Base-by-base conservation (phyloP, 2,797 vertebrate species). In the Psittacula echo region DNA sequence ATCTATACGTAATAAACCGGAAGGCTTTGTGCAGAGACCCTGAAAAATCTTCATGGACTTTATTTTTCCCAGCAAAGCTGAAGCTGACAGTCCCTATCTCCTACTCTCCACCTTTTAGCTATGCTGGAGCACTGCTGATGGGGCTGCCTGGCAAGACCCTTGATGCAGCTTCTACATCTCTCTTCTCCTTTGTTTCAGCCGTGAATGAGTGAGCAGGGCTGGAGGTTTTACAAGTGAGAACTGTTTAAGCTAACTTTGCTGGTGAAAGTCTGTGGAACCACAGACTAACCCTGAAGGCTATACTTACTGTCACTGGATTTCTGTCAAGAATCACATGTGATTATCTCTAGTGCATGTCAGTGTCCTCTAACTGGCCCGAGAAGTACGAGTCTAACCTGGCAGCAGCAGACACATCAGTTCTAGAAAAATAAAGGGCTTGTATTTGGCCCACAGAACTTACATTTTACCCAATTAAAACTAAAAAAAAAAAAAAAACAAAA, bases 221-320 rank as follows among this genome's bases (percentile, higher is more conserved):
- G 27, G 62, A 94, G 32, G 29, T 56, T 89, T 91, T 39, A 74
- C 9, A 76, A 68, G 70, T 86, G 53, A 39, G 79, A 93, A 90
- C 22, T 61, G 56, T 53, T 81, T 11, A 47, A 84, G 19, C 17
- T 20, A 70, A 30, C 10, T 76, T 51, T 73, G 77, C 71, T 74
- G 1, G 2, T 7, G 67, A 23, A 47, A 47, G 45, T 20, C 45
- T 66, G 58, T 16, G 30, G 62, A 91, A 84, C 29, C 62, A 62
- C 56, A 86, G 61, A 72, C 37, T 83, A 82, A 90, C 74, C 85
- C 82, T 51, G 72, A 95, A 75, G 76, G 70, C 56, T 89, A 13
- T 37, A 62, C 68, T 92, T 84, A 53, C 34, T 94, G 62, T 17
- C 91, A 58, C 54, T 79, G 47, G 29, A 66, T 88, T 90, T 89